These are phyloP conservation scores for Isurus oxyrinchus DNA, from an alignment of 2,113 vertebrate genomes.

Conservation along the genomic window DNA sequence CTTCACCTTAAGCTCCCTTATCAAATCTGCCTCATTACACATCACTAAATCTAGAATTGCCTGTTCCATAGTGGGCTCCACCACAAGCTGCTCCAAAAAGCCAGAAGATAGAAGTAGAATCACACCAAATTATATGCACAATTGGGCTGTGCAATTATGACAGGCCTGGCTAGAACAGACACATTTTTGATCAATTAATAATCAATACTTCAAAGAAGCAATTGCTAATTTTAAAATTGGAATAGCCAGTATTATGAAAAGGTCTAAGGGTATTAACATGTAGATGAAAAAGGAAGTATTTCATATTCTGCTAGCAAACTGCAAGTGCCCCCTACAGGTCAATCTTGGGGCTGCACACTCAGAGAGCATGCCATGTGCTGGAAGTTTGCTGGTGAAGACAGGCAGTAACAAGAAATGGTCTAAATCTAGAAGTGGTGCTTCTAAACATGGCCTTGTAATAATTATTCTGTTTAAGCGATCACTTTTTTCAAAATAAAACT, in stretches of 20 bases:
- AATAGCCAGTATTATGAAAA: not conserved
- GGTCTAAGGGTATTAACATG: too few relatives aligned
- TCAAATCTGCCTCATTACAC: too few relatives aligned
- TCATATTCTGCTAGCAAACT: not conserved
- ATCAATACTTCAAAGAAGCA: not conserved
- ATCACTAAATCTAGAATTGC: too few relatives aligned
- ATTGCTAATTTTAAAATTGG: not conserved
- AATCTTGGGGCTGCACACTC: not conserved
- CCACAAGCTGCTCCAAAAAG: too few relatives aligned
- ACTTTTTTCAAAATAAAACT: not conserved
- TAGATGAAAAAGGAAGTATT: not conserved
- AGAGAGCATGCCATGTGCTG: not conserved
- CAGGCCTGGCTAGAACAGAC: not conserved
- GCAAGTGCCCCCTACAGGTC: conserved; percentile 21
- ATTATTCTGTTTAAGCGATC: not conserved
- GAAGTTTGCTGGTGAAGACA: not conserved
- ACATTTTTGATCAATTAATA: not conserved
- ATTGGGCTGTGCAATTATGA: not conserved
- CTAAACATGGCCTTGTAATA: not conserved
- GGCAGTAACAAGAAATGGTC: not conserved
- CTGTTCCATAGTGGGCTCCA: too few relatives aligned
- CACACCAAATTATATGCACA: not conserved
- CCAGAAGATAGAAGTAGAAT: not conserved
- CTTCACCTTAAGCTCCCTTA: too few relatives aligned
- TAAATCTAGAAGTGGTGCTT: not conserved